Percentiles rank a stretch among this genome's conserved stretches.
Evolutionary conservation across 2,888 invertebrate species (phyloP).

Genomic region (Parelbella ahira): DNA sequence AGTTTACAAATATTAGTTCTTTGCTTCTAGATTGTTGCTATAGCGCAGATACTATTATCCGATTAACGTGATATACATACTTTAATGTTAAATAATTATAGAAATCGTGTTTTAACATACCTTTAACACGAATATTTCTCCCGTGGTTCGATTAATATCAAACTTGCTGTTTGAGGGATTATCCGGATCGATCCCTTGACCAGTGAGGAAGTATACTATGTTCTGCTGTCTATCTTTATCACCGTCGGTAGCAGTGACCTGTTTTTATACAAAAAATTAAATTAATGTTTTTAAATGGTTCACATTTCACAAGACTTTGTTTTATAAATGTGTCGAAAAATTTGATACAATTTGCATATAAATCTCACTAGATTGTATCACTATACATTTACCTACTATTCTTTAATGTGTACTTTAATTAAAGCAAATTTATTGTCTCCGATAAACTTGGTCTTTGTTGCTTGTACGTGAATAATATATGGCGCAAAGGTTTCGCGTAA

Average conservation of each 20-base stretch:
- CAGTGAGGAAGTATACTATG: conserved; percentile 97
- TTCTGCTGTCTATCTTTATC: conserved; percentile 97
- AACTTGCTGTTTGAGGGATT: conserved; percentile 98
- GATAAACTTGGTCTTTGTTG: conserved; percentile 39
- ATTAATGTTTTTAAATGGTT: too few relatives aligned
- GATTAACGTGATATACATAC: too few relatives aligned
- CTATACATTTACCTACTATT: too few relatives aligned
- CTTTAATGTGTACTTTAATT: not conserved
- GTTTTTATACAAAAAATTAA: conserved; percentile 32
- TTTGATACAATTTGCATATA: too few relatives aligned
- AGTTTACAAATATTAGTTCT: too few relatives aligned
- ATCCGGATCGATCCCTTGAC: conserved; percentile 97
- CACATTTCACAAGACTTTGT: too few relatives aligned
- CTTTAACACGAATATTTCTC: conserved; percentile 97
- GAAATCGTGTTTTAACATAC: too few relatives aligned
- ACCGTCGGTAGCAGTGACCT: conserved; percentile 98
- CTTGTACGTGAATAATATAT: conserved; percentile 10
- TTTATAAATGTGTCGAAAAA: too few relatives aligned
- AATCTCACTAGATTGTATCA: too few relatives aligned
- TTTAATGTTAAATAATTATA: too few relatives aligned
- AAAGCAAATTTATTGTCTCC: not conserved
- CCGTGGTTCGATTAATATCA: conserved; percentile 96
- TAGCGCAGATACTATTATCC: too few relatives aligned
- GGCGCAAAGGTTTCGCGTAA: not conserved
- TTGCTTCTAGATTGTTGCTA: too few relatives aligned